Base-by-base conservation (phyloP, 1,140 invertebrate genomes). In the Drosophila tsacasi region DNA sequence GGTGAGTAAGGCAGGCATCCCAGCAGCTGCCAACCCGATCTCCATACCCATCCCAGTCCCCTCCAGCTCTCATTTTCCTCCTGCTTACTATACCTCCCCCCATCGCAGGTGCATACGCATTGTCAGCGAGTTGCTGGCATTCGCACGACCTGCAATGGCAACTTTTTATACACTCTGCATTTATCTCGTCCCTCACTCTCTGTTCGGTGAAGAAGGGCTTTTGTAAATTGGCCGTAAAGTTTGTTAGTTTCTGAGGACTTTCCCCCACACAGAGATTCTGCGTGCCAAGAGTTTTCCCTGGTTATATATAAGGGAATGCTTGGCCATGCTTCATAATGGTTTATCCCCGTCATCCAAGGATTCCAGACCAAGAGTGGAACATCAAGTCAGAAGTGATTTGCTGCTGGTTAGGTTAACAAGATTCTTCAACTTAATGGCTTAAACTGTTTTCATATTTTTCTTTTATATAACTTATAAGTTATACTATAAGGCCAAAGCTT, bases 1-100 rank as follows among this genome's bases (percentile, higher is more conserved):
- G 97, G 97, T 98, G 94, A 97, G 97, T 95, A 59, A 73, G 49
- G 46, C 67, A 63, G 40, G 27, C 46, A 9, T 17, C 19, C 12
- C 49, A 30, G 54, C 57, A 32, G 21, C 60, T 65, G 37, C 63
- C 57, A 60, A 13, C 49, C 65, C 59, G 17, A 32, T 32, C 46
- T 25, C 8, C 46, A 49, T 49, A 2, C 6, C 10, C 32, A 35
- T 35, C 19, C 58, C 15, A 21, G 7, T 15, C 21, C 30, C 37
- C 30, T 44, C 13, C 54, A 50, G 21, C 19, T 46, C 49, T 35
- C 32, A 46, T 39, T 25, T 30, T 10, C 17, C 17, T 17, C 10
- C 55, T 39, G 32, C 44, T n/a, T 21, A n/a, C n/a, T n/a, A n/a
- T n/a, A 10, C 72, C 62, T 30, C 50, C 35, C n/a, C 13, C 21